Evolutionary conservation across 2,888 invertebrate species (phyloP).

Genomic region (Drosophila anomalata): DNA sequence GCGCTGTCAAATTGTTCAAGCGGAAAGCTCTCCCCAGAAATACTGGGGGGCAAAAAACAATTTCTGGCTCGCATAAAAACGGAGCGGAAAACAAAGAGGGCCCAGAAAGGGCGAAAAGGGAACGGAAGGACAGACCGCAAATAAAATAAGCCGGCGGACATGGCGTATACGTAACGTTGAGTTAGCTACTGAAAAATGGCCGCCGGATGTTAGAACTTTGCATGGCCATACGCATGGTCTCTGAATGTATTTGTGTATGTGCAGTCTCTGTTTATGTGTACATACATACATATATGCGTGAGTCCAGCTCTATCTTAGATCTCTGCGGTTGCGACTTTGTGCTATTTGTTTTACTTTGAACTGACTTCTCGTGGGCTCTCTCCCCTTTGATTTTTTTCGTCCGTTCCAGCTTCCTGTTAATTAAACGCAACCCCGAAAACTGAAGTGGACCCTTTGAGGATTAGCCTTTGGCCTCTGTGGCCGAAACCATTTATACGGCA

Average conservation of each 20-base stretch:
- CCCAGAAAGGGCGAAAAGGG: slow-evolving; percentile 9
- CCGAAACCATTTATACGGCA: slow-evolving; percentile 52
- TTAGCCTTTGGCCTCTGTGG: slow-evolving; percentile 38
- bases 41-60: slow-evolving; percentile 39
- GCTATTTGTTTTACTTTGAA: slow-evolving; percentile 54
- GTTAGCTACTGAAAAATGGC: slow-evolving; percentile 69
- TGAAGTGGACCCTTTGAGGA: slow-evolving; percentile 56
- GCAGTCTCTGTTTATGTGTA: not conserved
- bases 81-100: slow-evolving; percentile 33
- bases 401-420: slow-evolving; percentile 50
- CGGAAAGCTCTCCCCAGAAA: slow-evolving; percentile 58
- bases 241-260: no score
- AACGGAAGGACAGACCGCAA: slow-evolving; percentile 55
- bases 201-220: slow-evolving; percentile 62
- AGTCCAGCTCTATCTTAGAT: slow-evolving; percentile 55
- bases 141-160: slow-evolving; percentile 63
- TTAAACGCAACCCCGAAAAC: slow-evolving; percentile 62
- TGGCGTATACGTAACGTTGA: slow-evolving; percentile 63
- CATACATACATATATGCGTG: slow-evolving; percentile 4
- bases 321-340: slow-evolving; percentile 53
- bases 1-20: slow-evolving; percentile 78
- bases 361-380: slow-evolving; percentile 43
- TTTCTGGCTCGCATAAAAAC: slow-evolving; percentile 48
- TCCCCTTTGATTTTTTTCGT: slow-evolving; percentile 10
- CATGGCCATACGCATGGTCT: slow-evolving; percentile 37